A percentile compares a stretch with the other conserved stretches of the same genome.
phyloP scores from a whole-genome alignment of 2,888 invertebrate genomes.

The Thumatha senex region DNA sequence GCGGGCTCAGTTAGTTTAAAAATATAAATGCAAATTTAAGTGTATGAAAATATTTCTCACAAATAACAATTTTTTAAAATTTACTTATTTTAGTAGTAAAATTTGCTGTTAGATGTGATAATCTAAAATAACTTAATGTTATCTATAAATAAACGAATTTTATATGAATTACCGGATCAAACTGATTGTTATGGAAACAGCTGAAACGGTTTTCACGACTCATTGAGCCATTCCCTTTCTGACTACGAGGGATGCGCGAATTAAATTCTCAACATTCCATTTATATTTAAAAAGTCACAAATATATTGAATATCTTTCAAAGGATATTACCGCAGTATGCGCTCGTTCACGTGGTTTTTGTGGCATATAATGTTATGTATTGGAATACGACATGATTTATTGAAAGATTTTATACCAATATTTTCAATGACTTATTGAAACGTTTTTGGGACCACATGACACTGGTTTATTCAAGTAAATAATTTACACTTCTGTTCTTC shows the following conservation, averaged over 20 bases:
- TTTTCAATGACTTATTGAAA: too few species aligned
- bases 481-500: too few species aligned
- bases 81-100: too few species aligned
- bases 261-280: constrained; percentile 19
- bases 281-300: constrained; percentile 5
- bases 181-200: constrained; percentile 42
- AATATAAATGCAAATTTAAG: too few species aligned
- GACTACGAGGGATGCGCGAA: constrained; percentile 28
- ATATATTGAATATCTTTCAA: neutral
- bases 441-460: too few species aligned
- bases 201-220: constrained; percentile 37
- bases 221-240: constrained; percentile 33
- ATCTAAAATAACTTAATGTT: constrained; percentile 12
- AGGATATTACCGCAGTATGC: neutral
- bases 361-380: neutral
- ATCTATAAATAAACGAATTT: constrained; percentile 31
- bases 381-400: neutral
- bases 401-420: neutral
- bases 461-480: too few species aligned
- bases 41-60: too few species aligned
- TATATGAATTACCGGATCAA: constrained; percentile 32
- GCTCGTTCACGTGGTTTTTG: neutral
- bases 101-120: too few species aligned
- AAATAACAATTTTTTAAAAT: too few species aligned
- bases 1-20: too few species aligned